Evolutionary conservation across 2,113 vertebrate species (phyloP), one percentile per base, ranked within the genome.

Genomic region (Eleginops maclovinus): DNA sequence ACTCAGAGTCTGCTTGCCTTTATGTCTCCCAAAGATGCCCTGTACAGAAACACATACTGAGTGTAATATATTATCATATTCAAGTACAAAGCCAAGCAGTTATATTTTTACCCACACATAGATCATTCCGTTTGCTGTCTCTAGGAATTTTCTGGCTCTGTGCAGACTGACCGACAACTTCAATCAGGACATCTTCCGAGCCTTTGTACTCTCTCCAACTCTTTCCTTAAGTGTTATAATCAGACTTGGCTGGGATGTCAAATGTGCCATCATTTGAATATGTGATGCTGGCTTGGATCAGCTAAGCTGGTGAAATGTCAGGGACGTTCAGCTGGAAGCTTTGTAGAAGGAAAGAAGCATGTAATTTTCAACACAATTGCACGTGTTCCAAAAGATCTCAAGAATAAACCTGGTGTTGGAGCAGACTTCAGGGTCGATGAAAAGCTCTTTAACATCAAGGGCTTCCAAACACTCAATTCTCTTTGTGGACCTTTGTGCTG

Each of bases 171-270:
- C 75, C 28, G 26, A 71, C 69, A 76, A 15, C 63, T 81, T 87
- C 78, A 85, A 82, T 92, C 86, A 85, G 56, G 43, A 62, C 51
- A 72, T 70, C 31, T 84, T 83, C 55, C 56, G 19, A 26, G 69
- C 75, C 61, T 82, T 71, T 85, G 62, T 79, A 65, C 67, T 72
- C 51, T 43, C 62, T 78, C 78, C 78, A 83, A 4, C 59, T 61
- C 9, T n/a, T 36, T 50, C 16, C 47, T 62, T 49, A 86, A 80
- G 78, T 73, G 62, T 71, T 60, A 59, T 62, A 87, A 81, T 81
- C 65, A 82, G 68, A 72, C 61, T 47, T 71, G 72, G 75, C 80
- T 75, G 56, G 53, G 24, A 3, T n/a, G 50, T 74, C 40, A 55
- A 76, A 84, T 51, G 53, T 63, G 49, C 72, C 54, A 78, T 80